Conservation (phyloP, 1,140 invertebrate genomes). For the Drosophila novamexicana region DNA sequence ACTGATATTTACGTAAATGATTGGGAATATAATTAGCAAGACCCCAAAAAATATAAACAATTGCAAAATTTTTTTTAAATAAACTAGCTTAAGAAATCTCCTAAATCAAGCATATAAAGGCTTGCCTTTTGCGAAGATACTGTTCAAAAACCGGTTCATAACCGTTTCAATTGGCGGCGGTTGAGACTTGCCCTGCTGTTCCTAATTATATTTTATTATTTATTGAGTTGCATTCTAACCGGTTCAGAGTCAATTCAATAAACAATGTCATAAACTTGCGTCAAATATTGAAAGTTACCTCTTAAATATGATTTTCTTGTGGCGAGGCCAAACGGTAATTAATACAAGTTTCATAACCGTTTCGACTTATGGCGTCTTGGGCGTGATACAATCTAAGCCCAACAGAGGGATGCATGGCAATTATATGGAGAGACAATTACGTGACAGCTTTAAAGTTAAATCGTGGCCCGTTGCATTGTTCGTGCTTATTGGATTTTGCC, state of each 20-base stretch:
- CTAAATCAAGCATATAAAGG: no score
- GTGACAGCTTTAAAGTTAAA: slow-evolving; percentile 1
- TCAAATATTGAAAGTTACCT: no score
- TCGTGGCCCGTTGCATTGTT: background rate
- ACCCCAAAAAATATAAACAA: background rate
- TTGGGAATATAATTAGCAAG: no score
- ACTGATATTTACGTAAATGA: no score
- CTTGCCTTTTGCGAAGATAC: no score
- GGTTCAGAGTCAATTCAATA: no score
- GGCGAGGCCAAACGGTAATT: background rate
- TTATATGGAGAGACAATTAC: background rate
- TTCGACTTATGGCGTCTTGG: background rate
- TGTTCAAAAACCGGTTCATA: background rate
- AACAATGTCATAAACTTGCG: no score
- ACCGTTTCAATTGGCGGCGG: background rate
- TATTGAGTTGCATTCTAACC: background rate
- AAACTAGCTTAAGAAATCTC: no score
- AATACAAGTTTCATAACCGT: background rate
- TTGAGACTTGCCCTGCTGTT: background rate
- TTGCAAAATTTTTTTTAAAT: no score
- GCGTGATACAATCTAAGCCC: background rate
- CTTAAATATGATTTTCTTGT: no score
- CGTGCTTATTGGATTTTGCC: slow-evolving; percentile 42
- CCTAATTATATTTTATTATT: background rate
- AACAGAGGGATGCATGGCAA: background rate